Evolutionary conservation across 2,888 invertebrate species (phyloP).

Genomic region (Drosophila nr. perissopoda): DNA sequence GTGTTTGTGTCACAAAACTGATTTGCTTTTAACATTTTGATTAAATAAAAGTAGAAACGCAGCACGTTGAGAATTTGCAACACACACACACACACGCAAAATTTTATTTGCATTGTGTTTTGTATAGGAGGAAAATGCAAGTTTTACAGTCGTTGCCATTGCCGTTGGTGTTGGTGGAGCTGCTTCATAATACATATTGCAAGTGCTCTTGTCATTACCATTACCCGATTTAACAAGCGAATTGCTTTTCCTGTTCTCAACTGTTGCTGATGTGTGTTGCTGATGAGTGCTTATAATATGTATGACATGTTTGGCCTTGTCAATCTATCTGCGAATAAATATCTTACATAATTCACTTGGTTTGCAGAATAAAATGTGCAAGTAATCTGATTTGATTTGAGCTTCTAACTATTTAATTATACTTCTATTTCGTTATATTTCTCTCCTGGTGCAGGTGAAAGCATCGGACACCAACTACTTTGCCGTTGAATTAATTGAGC

Average conservation of each 20-base stretch:
- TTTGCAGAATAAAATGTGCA: neutral
- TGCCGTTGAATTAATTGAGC: conserved; percentile 77
- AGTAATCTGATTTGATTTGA: neutral
- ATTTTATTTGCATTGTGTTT: conserved; percentile 23
- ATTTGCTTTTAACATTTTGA: conserved; percentile 42
- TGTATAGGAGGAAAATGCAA: conserved; percentile 32
- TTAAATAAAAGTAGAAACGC: conserved; percentile 47
- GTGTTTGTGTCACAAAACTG: conserved; percentile 23
- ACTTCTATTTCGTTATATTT: conserved; percentile 13
- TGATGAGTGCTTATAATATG: conserved; percentile 37
- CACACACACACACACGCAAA: conserved; percentile 1
- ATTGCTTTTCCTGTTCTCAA: neutral
- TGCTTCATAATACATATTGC: conserved; percentile 15
- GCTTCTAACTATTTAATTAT: conserved; percentile 19
- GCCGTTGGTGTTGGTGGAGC: conserved; percentile 1
- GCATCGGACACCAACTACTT: conserved; percentile 83
- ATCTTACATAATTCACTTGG: conserved; percentile 6
- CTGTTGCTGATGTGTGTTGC: conserved; percentile 7
- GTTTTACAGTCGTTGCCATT: conserved; percentile 19
- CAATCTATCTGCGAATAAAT: conserved; percentile 14
- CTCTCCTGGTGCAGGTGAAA: conserved; percentile 75
- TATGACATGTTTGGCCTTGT: conserved; percentile 3
- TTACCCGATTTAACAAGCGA: neutral
- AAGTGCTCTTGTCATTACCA: neutral
- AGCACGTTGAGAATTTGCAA: conserved; percentile 29